Percentiles rank a stretch among this genome's conserved stretches.
These are phyloP conservation scores for Oligia latruncula DNA, from an alignment of 2,888 invertebrate species.

Conservation along the genomic window DNA sequence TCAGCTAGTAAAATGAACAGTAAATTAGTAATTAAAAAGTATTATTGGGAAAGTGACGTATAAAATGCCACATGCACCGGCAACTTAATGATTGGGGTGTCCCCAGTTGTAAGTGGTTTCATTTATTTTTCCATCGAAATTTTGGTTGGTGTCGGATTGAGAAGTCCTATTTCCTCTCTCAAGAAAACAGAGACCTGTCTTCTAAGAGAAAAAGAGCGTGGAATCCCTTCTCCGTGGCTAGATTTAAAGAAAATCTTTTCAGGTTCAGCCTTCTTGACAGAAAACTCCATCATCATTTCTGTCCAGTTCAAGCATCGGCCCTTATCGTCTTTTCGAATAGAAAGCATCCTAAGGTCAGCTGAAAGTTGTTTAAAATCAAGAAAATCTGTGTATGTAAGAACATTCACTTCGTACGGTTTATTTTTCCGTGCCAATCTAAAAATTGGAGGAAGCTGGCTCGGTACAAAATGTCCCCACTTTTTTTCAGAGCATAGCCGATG, in stretches of 20 bases:
- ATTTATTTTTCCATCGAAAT: background rate
- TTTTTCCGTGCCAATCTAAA: slow-evolving; percentile 2
- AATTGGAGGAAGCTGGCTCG: background rate
- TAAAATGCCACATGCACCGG: slow-evolving; percentile 5
- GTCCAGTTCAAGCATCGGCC: slow-evolving; percentile 8
- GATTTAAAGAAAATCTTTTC: background rate
- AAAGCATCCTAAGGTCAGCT: slow-evolving; percentile 7
- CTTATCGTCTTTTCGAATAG: background rate
- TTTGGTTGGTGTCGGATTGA: background rate
- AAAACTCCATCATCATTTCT: slow-evolving; percentile 1
- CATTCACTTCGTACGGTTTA: slow-evolving; percentile 8
- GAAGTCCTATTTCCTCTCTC: background rate
- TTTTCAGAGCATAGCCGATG: slow-evolving; percentile 1
- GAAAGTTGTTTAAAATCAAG: background rate
- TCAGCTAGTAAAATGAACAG: background rate
- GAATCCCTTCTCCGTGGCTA: slow-evolving; percentile 5
- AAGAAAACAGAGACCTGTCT: slow-evolving; percentile 5
- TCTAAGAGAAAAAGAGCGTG: slow-evolving; percentile 5
- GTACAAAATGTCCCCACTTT: background rate
- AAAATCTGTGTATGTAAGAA: slow-evolving; percentile 8
- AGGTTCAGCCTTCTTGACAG: background rate
- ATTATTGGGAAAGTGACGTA: no score
- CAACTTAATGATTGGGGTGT: slow-evolving; percentile 6
- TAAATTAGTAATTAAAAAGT: background rate
- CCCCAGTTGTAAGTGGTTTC: background rate